Percentiles rank a stretch among this genome's conserved stretches.
phyloP scores from a whole-genome alignment of 1,140 invertebrate species.

The Atta texana region DNA sequence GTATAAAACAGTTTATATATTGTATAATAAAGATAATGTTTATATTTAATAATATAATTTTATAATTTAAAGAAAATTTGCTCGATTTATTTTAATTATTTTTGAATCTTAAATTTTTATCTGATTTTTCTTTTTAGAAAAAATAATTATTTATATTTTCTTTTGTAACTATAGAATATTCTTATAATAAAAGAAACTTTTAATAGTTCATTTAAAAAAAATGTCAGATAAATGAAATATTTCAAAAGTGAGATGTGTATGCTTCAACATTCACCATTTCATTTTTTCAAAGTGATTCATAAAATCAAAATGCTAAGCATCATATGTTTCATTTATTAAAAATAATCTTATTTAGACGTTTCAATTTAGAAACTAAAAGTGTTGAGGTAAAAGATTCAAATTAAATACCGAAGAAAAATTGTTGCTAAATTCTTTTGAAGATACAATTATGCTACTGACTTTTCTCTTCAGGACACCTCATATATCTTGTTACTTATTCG shows the following conservation, averaged over 20 bases:
- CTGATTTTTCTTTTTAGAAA: neutral
- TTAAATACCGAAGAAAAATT: neutral
- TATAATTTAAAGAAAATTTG: too few relatives aligned
- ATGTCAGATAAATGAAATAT: too few relatives aligned
- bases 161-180: neutral
- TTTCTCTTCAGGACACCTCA: neutral
- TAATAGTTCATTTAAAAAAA: too few relatives aligned
- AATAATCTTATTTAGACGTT: neutral
- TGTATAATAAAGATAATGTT: too few relatives aligned
- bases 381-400: neutral
- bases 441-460: constrained; percentile 11
- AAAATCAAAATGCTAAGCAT: constrained; percentile 9
- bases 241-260: neutral
- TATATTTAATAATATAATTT: too few relatives aligned
- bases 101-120: neutral
- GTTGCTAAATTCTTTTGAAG: constrained; percentile 18
- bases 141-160: neutral
- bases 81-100: too few relatives aligned
- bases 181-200: neutral
- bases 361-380: neutral
- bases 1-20: too few relatives aligned
- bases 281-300: neutral
- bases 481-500: constrained; percentile 43
- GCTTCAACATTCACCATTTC: neutral
- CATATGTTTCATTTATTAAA: neutral